Evolutionary conservation across 2,113 vertebrate species (phyloP).

Genomic region (Ctenodactylus gundi): DNA sequence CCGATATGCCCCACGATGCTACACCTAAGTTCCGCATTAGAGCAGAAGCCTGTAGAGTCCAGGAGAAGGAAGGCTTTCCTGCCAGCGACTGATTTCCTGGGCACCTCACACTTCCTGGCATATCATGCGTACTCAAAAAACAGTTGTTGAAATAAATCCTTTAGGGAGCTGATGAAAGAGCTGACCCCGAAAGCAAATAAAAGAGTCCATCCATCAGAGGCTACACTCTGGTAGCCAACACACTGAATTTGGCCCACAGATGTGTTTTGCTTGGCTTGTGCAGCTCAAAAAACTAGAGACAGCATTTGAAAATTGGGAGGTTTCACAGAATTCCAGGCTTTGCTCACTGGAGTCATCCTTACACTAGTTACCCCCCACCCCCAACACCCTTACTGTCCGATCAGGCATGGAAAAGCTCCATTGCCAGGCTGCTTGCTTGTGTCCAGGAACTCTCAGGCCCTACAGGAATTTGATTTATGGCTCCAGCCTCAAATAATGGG

Average conservation of each 20-base stretch:
- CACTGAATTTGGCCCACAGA: background rate
- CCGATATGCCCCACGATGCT: background rate
- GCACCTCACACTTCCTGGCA: background rate
- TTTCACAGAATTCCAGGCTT: slow-evolving; percentile 50
- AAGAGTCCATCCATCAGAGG: slow-evolving; percentile 7
- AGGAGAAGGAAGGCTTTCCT: background rate
- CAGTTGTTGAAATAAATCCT: slow-evolving; percentile 27
- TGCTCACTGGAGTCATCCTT: background rate
- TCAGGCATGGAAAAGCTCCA: background rate
- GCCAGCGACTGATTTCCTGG: background rate
- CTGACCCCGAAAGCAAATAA: slow-evolving; percentile 32
- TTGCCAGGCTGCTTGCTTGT: background rate
- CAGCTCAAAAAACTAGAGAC: background rate
- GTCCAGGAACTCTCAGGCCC: background rate
- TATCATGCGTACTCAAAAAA: background rate
- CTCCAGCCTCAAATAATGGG: background rate
- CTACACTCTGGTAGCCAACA: background rate
- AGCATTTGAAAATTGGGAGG: background rate
- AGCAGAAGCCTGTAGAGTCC: background rate
- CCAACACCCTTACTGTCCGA: background rate
- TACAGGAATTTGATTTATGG: background rate
- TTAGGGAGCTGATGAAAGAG: background rate
- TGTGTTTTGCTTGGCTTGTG: slow-evolving; percentile 29
- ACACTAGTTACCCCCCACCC: background rate
- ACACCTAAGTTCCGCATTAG: background rate